Evolutionary conservation across 1,140 invertebrate species (phyloP).

Genomic region (Trichomalopsis sarcophagae): DNA sequence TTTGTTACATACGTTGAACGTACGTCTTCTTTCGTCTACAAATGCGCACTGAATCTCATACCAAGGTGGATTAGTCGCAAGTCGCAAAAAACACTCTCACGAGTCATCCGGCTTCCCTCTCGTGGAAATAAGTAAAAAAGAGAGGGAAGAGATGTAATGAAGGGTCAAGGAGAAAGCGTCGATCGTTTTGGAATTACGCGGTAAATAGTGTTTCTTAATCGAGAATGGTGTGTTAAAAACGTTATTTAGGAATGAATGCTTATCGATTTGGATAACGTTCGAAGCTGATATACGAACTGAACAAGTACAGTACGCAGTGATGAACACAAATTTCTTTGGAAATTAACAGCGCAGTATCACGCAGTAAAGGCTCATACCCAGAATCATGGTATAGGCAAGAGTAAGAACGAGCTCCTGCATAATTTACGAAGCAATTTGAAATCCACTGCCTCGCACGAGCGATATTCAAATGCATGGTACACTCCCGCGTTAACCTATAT

Average conservation of each 20-base stretch:
- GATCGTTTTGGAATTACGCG: too few species aligned
- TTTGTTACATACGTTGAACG: neutral
- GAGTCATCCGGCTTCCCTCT: neutral
- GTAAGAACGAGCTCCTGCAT: neutral
- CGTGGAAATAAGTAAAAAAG: neutral
- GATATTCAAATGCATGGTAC: neutral
- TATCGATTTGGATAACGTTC: too few species aligned
- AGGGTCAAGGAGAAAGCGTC: neutral
- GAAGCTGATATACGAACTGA: too few species aligned
- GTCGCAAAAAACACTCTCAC: neutral
- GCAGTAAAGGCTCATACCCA: neutral
- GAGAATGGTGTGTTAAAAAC: too few species aligned
- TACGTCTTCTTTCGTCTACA: neutral
- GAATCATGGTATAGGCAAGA: neutral
- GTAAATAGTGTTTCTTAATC: too few species aligned
- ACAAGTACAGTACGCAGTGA: too few species aligned
- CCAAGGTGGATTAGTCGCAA: neutral
- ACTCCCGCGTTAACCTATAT: neutral
- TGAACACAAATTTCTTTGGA: neutral
- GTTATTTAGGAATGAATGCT: too few species aligned
- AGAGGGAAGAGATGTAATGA: neutral
- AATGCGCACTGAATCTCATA: neutral
- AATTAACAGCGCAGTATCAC: neutral
- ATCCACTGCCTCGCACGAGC: neutral
- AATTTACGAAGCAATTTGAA: conserved; percentile 11